Evolutionary conservation across 2,113 vertebrate species (phyloP), one percentile per base, ranked within the genome.

Genomic region (Cyprinodon brontotheroides): DNA sequence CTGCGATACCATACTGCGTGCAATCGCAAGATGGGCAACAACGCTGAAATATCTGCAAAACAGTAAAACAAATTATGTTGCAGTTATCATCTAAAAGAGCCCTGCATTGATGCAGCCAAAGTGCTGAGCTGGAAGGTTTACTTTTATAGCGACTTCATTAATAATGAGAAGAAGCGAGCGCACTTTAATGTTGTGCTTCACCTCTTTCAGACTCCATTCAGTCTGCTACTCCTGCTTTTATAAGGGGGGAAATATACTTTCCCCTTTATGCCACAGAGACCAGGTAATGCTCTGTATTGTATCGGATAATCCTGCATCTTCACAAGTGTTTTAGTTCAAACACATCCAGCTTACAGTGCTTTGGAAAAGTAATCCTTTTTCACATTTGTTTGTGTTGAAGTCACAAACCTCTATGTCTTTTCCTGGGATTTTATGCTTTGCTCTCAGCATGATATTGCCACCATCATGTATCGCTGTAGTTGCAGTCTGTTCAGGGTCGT

Each of bases 141-240:
- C 22, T 65, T 64, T 73, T 63, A 45, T 68, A 43, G 67, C 36
- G 14, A 14, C 40, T 43, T 2, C 13, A 72, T 63, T 50, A 64
- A 64, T 65, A 38, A 64, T 57, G 47, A 70, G 17, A 77, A 17
- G 43, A 20, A 61, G 36, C 17, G 17, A 43, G 14, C 62, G 63
- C 15, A 4, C 61, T 70, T 60, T 65, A 13, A 60, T 43, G 15
- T 36, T 47, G 4, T 10, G 39, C 22, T 38, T 59, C 6, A n/a
- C 50, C 50, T 41, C 3, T 22, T 41, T 29, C 29, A 22, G 15
- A 12, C 11, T 22, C 4, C 20, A 48, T 13, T 48, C 4, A 59
- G 37, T 38, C 38, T 39, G 17, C 38, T 22, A 12, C n/a, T 4
- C 38, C 9, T 1, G 36, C 15, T 36, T 2, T 17, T 22, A 7